A percentile compares a stretch with the other conserved stretches of the same genome.
Conservation (phyloP, 1,140 invertebrate species). For the Arion vulgaris region DNA sequence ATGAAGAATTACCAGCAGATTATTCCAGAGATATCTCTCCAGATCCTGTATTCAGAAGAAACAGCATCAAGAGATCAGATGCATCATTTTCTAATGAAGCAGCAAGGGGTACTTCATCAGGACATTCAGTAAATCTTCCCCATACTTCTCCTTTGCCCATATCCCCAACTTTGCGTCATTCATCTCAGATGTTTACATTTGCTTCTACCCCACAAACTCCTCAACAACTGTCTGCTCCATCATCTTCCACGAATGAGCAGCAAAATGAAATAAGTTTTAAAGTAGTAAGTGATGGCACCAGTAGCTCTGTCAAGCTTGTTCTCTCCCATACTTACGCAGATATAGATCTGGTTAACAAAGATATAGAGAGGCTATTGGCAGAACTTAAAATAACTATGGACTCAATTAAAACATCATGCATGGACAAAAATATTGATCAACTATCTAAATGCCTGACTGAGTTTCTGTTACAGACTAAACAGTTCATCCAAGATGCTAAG, state of each 20-base stretch:
- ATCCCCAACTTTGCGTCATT: neutral
- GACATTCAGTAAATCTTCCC: neutral
- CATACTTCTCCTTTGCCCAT: neutral
- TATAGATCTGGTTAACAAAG: constrained; percentile 56
- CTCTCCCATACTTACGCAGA: constrained; percentile 56
- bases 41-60: neutral
- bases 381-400: constrained; percentile 64
- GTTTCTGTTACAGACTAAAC: constrained; percentile 84
- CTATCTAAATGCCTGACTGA: constrained; percentile 78
- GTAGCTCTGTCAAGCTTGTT: constrained; percentile 56
- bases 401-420: constrained; percentile 54
- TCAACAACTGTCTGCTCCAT: neutral
- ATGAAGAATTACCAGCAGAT: constrained; percentile 21
- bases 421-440: constrained; percentile 55
- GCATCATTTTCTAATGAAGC: neutral
- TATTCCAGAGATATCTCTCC: constrained; percentile 9
- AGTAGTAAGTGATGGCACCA: constrained; percentile 54
- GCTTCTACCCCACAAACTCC: neutral
- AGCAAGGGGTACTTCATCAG: neutral
- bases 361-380: constrained; percentile 61
- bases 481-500: constrained; percentile 87
- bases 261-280: constrained; percentile 58
- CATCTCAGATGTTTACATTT: too few species aligned
- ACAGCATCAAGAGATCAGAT: neutral
- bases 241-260: neutral